These are phyloP conservation scores for Labeo catla DNA, from an alignment of 2,113 vertebrate genomes.

Conservation along the genomic window DNA sequence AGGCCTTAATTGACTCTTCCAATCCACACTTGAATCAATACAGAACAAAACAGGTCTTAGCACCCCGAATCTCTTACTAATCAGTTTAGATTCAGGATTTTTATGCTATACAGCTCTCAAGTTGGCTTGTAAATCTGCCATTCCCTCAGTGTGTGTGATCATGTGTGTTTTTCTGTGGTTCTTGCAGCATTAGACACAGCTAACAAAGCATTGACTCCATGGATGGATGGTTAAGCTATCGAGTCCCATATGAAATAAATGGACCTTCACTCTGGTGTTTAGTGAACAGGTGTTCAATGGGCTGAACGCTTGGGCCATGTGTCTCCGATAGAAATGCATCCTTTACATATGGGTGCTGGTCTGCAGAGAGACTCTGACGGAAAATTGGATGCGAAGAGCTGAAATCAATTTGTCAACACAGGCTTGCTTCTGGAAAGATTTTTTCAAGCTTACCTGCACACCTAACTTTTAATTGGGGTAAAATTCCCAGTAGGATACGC, in stretches of 20 bases:
- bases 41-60: conserved; percentile 33
- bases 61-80: conserved; percentile 32
- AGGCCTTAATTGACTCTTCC: conserved; percentile 56
- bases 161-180: conserved; percentile 36
- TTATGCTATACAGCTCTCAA: neutral
- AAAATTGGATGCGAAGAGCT: conserved; percentile 29
- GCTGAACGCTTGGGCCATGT: conserved; percentile 53
- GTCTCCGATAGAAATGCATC: conserved; percentile 46
- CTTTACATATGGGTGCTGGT: conserved; percentile 39
- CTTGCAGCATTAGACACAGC: conserved; percentile 43
- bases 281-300: conserved; percentile 49
- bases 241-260: conserved; percentile 53
- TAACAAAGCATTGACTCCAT: conserved; percentile 57
- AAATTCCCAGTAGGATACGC: neutral
- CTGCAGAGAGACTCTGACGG: conserved; percentile 29
- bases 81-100: conserved; percentile 25
- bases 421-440: conserved; percentile 16
- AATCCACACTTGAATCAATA: conserved; percentile 45
- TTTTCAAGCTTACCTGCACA: conserved; percentile 36
- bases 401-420: conserved; percentile 32
- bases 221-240: conserved; percentile 53
- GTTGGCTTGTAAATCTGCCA: neutral
- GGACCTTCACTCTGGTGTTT: conserved; percentile 42
- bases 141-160: conserved; percentile 31
- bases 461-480: conserved; percentile 37